Evolutionary conservation across 2,888 invertebrate species (phyloP), one percentile per base, ranked within the genome.

Genomic region (Ferrisia virgata): DNA sequence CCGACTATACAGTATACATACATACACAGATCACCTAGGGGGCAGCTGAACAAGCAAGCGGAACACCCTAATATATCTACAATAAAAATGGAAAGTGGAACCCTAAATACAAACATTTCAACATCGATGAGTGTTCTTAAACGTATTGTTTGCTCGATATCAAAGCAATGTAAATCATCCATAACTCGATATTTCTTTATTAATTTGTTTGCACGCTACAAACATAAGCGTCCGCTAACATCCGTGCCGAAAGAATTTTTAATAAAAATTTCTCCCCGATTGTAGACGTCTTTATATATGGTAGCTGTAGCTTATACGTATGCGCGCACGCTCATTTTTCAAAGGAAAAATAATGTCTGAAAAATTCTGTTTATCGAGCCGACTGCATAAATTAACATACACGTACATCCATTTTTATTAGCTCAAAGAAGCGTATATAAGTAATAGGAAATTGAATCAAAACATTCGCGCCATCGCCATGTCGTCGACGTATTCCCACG

Each of bases 401-500:
- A 22, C 53, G 53, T 53, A 53, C 53, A 22, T 53, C 53, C 53
- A 53, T 53, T 53, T 53, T 53, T 53, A 53, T 53, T 53, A 22
- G 53, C 53, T 53, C 11, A 53, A 22, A 53, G 18, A 53, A 69
- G 31, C 13, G 40, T 53, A 22, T 53, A 18, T 18, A 13, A 8
- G 22, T 53, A 47, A 13, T 64, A 31, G 69, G 31, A 69, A 69
- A 69, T 69, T 69, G 18, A 69, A 69, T 69, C 82, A 82, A 82
- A 82, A 53, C 53, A 53, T 53, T 53, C 53, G 53, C 53, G 53
- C 53, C 53, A 22, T n/a, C 53, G 53, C 22, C 22, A n/a, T n/a
- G 22, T 22, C 53, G 69, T 39, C 33, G 15, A 82, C 40, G 69
- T 82, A 82, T 82, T 82, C 69, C 69, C 82, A 82, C 82, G 82